Base-by-base conservation (phyloP, 2,113 vertebrate species). In the Corythornis vintsioides region DNA sequence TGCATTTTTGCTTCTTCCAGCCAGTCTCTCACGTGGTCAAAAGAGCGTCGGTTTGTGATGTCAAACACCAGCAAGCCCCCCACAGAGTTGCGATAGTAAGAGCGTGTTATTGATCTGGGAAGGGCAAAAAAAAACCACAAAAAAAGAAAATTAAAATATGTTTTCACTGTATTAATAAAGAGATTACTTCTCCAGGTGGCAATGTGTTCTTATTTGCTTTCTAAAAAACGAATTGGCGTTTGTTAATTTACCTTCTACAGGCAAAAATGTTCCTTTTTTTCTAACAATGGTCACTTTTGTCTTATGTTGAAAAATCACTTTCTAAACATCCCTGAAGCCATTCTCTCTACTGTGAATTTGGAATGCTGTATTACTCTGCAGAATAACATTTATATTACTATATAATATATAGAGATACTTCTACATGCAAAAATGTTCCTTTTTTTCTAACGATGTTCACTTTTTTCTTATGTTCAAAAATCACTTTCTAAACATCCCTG, bases 11-110 rank as follows among this genome's bases (percentile, higher is more conserved):
- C 98, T 96, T 98, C 98, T 79, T 98, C 98, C 56, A 98, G 94
- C 98, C 98, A 98, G 77, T 98, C 97, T 77, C 96, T 97, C 85
- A 98, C 97, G 2, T 98, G 98, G 71, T 98, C 98, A 74, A 98
- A 98, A 69, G 98, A 98, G 43, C 97, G 95, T 25, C 98, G 97
- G 52, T 98, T 98, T 55, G 98, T 98, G 95, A 98, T 96, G 92
- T 98, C 98, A 72, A 98, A 98, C 33, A 98, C 98, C 29, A 98
- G 95, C 38, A 98, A 97, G 79, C 98, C 98, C 77, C 98, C 98
- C 81, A 98, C 98, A 22, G 98, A 98, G 95, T 98, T 98, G 73
- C 98, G 97, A 60, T 98, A 98, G 17, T 98, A 98, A 66, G 98
- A 98, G 53, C 98, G 98, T 38, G 98, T 98, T 96, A 98, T 98